Evolutionary conservation across 1,140 invertebrate species (phyloP).

Genomic region (Euglossa dilemma): DNA sequence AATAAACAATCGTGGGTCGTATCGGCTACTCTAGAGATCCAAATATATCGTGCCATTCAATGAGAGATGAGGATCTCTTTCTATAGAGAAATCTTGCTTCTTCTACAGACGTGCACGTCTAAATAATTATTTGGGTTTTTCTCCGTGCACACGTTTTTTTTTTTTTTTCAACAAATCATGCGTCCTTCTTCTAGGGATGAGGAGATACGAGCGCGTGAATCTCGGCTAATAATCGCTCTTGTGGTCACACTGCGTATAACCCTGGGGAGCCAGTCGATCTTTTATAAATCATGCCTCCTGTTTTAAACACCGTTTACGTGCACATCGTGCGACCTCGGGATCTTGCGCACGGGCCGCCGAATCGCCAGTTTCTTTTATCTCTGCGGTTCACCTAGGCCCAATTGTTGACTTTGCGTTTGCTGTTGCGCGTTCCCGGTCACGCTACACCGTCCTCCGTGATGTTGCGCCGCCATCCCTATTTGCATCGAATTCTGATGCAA

Average conservation of each 20-base stretch:
- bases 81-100: conserved; percentile 14
- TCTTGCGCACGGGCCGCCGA: conserved; percentile 64
- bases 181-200: conserved; percentile 32
- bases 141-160: background rate
- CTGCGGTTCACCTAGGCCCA: conserved; percentile 77
- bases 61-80: conserved; percentile 3
- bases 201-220: conserved; percentile 18
- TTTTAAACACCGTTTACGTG: conserved; percentile 40
- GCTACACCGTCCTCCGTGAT: conserved; percentile 77
- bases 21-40: conserved; percentile 38
- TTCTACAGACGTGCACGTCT: conserved; percentile 19
- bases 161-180: background rate
- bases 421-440: conserved; percentile 73
- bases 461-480: conserved; percentile 63
- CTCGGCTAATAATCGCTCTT: conserved; percentile 20
- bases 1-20: conserved; percentile 42
- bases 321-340: conserved; percentile 55
- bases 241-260: conserved; percentile 21
- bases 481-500: conserved; percentile 62
- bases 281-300: conserved; percentile 28
- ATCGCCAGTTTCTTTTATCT: conserved; percentile 78
- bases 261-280: conserved; percentile 25
- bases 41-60: conserved; percentile 9
- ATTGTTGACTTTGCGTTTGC: conserved; percentile 74
- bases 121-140: conserved; percentile 19